Conservation (phyloP, 2,113 vertebrate genomes). For the Oryzias melastigma region DNA sequence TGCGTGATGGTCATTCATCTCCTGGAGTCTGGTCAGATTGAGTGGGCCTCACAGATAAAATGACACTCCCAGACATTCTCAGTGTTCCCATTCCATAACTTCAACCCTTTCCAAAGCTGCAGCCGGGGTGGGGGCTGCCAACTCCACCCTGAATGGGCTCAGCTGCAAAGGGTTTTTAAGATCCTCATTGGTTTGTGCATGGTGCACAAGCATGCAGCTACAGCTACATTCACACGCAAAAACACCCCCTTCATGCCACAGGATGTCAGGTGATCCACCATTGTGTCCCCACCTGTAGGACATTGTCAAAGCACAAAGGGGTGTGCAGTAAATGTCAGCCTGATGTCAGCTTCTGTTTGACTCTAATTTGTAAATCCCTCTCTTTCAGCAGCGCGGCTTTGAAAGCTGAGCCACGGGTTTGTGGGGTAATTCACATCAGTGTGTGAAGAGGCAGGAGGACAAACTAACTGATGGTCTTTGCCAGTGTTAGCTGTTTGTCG, state of each 20-base stretch:
- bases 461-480: constrained; percentile 19
- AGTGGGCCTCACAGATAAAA: too few species aligned
- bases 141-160: too few species aligned
- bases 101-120: too few species aligned
- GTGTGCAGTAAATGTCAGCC: constrained; percentile 31
- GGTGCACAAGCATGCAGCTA: not conserved
- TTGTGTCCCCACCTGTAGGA: constrained; percentile 61
- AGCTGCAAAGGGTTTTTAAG: too few species aligned
- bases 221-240: not conserved
- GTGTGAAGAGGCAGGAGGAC: constrained; percentile 10
- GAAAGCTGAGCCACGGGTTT: constrained; percentile 35
- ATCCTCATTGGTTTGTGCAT: not conserved
- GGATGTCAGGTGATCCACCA: constrained; percentile 50
- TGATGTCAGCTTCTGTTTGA: constrained; percentile 51
- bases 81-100: too few species aligned
- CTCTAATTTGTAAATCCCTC: constrained; percentile 44
- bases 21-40: too few species aligned
- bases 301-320: constrained; percentile 50
- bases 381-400: constrained; percentile 40
- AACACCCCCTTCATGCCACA: constrained; percentile 12
- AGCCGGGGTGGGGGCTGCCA: too few species aligned
- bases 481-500: constrained; percentile 25
- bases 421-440: constrained; percentile 30
- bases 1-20: too few species aligned
- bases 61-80: too few species aligned